These are phyloP conservation scores for Lota lota DNA, from an alignment of 2,113 vertebrate genomes.

Conservation along the genomic window DNA sequence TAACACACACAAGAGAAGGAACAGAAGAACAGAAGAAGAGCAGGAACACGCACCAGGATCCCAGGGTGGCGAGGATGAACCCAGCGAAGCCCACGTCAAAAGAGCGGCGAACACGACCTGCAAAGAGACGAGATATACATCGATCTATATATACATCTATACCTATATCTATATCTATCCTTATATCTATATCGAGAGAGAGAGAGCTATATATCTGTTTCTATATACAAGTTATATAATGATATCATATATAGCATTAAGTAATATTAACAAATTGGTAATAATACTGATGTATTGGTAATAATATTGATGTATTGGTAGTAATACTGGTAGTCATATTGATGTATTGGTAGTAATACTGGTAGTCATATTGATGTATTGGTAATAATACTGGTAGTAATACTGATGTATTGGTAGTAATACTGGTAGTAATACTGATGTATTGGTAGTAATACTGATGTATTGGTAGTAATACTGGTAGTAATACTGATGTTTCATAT, in stretches of 20 bases:
- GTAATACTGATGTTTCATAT: neutral
- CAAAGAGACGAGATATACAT: neutral
- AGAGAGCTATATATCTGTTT: too few species aligned
- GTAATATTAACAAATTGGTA: neutral
- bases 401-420: neutral
- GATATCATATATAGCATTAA: neutral
- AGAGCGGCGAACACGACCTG: constrained; percentile 64
- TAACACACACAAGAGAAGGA: too few species aligned
- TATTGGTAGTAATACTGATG: neutral
- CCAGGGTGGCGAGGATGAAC: constrained; percentile 55
- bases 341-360: neutral
- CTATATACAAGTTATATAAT: neutral
- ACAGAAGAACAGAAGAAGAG: neutral
- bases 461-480: neutral
- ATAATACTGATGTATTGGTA: neutral
- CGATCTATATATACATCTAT: too few species aligned
- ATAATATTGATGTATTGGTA: neutral
- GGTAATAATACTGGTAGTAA: neutral
- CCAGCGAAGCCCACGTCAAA: constrained; percentile 60
- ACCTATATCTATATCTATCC: too few species aligned
- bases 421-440: neutral
- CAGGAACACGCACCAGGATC: constrained; percentile 55
- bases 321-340: neutral
- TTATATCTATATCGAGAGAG: too few species aligned
- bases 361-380: neutral